Base-by-base conservation (phyloP, 2,797 vertebrate species). In the Zenarchopterus dispar region DNA sequence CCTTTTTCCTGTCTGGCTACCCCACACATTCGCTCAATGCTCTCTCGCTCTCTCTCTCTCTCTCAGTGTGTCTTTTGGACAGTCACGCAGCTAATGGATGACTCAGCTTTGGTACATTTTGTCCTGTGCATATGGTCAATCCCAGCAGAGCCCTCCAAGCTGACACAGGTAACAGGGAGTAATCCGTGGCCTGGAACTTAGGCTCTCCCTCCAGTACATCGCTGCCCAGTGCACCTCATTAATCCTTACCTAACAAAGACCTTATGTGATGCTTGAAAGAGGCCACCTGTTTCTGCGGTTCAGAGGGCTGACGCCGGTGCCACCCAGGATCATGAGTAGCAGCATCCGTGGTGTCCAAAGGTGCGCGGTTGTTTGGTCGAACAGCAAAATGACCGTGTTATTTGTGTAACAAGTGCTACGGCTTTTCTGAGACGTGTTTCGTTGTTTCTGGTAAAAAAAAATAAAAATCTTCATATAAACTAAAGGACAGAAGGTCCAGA, bases 81-180 rank as follows among this genome's bases (percentile, higher is more conserved):
- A 77, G 46, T 78, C 67, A 55, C 28, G 18, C 57, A 75, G 70
- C 75, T 73, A 8, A 59, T 56, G 80, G 50, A 80, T 88, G 86
- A 91, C 85, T 90, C 88, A 87, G 75, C 67, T 51, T 62, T 11
- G 68, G 78, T 86, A 87, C 85, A 89, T 70, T 72, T 63, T 84
- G 83, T 87, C 77, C 73, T 67, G 51, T 66, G 60, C 65, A 71
- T 85, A 81, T 83, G 75, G 75, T 79, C 75, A 77, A 66, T 77
- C 63, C 63, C 13, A 7, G 66, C 64, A 53, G 50, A 67, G 70
- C 71, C 76, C 65, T 83, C 76, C 75, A 17, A 82, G 87, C 87
- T 90, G 84, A 90, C 84, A 89, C 73, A 87, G 87, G 86, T 89
- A 89, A 83, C 78, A 71, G 77, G 84, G 69, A 75, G 83, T 90